Conservation (phyloP, 2,113 vertebrate genomes). For the Cavia porcellus region DNA sequence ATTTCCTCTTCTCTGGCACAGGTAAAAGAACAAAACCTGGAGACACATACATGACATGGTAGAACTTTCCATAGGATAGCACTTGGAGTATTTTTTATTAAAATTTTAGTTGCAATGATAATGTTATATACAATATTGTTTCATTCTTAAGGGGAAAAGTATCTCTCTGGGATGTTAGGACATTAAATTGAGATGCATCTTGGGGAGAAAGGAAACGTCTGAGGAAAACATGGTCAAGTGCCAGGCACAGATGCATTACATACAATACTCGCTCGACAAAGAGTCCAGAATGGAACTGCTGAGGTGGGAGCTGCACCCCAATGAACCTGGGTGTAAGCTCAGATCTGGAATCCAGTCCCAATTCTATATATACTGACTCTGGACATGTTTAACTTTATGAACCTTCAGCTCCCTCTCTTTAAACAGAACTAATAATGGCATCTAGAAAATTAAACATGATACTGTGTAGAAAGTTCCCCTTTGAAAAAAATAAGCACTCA, state of each 20-base stretch:
- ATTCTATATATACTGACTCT: background rate
- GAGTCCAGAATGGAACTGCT: background rate
- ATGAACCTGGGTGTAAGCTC: background rate
- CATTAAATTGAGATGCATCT: background rate
- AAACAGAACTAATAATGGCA: background rate
- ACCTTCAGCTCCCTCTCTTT: background rate
- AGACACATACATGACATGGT: background rate
- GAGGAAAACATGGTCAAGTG: background rate
- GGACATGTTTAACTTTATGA: background rate
- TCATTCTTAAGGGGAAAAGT: conserved; percentile 24
- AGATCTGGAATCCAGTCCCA: background rate
- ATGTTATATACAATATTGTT: background rate
- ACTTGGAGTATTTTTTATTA: background rate
- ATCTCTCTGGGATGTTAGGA: background rate
- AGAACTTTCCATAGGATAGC: background rate
- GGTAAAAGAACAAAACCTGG: background rate
- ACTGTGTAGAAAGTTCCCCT: background rate
- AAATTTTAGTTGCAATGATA: background rate
- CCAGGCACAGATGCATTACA: background rate
- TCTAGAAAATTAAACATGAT: background rate
- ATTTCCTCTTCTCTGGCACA: background rate
- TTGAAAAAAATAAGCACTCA: conserved; percentile 14
- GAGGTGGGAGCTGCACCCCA: background rate
- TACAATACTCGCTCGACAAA: background rate
- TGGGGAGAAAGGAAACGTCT: background rate